Evolutionary conservation across 1,140 invertebrate species (phyloP), one percentile per base, ranked within the genome.

Genomic region (Conus betulinus): DNA sequence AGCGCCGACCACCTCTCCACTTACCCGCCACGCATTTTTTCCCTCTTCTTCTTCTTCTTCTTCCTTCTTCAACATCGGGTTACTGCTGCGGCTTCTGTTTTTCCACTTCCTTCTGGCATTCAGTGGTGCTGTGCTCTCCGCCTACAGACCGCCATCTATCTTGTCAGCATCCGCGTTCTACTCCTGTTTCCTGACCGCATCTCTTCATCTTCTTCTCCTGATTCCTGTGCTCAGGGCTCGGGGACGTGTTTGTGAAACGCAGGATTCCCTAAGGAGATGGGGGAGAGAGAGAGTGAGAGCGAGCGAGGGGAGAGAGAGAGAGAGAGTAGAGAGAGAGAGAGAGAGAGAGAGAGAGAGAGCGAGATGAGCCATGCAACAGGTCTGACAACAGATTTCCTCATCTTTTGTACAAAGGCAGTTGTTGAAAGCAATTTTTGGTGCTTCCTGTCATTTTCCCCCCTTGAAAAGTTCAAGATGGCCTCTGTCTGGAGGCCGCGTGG

Each of bases 391-490:
- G 39, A 81, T 51, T 81, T 7, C 17, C 10, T 81, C 51, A 51
- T 51, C 79, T 81, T 78, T 81, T 53, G 79, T 81, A 81, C 79
- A 81, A 52, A 81, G 17, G 20, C 79, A 20, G 27, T 81, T 81
- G 39, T 23, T 81, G 79, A 6, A 51, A 81, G 79, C 51, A 79
- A 79, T 81, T 60, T 60, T 60, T 20, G 39, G 79, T 53, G 51
- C 79, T 53, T 53, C 27, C 79, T 53, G 51, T 81, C 27, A 39
- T 53, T 81, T 53, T 23, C 39, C 23, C 20, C 20, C 51, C 79
- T 13, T 53, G 27, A 81, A 81, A 81, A 81, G 20, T 81, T 81
- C 39, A 81, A 53, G 79, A 81, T 81, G 79, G 79, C 79, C 79
- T 10, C 51, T 78, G 76, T 81, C 39, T 23, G 39, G 51, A 23